Evolutionary conservation across 2,888 invertebrate species (phyloP).

Genomic region (Nephrotoma appendiculata): DNA sequence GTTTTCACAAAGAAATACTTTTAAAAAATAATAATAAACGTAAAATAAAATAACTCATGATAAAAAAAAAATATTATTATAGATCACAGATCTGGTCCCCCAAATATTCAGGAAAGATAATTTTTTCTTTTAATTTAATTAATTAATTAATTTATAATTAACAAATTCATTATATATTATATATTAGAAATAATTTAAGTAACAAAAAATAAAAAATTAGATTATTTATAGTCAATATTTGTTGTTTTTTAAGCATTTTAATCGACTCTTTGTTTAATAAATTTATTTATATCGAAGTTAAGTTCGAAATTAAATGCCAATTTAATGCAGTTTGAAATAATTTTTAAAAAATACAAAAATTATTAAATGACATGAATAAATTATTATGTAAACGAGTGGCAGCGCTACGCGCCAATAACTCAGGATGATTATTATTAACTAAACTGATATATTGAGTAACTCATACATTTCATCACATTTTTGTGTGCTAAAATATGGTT

Average conservation of each 20-base stretch:
- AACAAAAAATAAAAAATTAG: neutral
- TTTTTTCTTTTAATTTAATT: neutral
- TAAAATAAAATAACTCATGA: neutral
- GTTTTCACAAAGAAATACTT: neutral
- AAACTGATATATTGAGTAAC: neutral
- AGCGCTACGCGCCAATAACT: neutral
- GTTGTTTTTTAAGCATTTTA: neutral
- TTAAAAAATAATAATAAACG: neutral
- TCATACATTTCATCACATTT: neutral
- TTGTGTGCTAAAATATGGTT: neutral
- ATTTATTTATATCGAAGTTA: neutral
- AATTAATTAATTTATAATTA: neutral
- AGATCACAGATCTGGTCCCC: constrained; percentile 8
- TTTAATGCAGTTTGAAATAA: neutral
- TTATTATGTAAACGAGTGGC: neutral
- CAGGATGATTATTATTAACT: neutral
- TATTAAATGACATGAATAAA: neutral
- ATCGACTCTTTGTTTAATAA: neutral
- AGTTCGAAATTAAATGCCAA: neutral
- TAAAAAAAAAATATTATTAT: constrained; percentile 4
- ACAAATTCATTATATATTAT: neutral
- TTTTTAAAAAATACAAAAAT: neutral
- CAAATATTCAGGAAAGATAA: neutral
- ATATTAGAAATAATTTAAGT: neutral
- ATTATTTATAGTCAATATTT: neutral